Percentiles rank a stretch among this genome's conserved stretches.
phyloP scores from a whole-genome alignment of 2,113 vertebrate species.

The Rhabdornis inornatus region DNA sequence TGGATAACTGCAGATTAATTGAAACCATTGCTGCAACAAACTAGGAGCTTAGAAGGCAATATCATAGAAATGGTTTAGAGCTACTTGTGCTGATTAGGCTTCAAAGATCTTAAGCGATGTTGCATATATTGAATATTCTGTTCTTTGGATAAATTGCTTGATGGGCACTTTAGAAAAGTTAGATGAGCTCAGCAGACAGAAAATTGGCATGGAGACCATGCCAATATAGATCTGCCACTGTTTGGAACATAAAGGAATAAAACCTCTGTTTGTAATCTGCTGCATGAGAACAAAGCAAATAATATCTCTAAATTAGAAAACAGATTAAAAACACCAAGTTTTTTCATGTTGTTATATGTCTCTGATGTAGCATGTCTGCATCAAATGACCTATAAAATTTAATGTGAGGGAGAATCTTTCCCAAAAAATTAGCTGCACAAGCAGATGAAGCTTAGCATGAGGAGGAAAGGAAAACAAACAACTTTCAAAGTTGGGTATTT shows the following conservation, averaged over 20 bases:
- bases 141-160: constrained; percentile 13
- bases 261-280: neutral
- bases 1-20: constrained; percentile 29
- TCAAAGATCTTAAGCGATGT: neutral
- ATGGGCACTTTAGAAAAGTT: neutral
- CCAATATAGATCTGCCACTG: neutral
- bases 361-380: neutral
- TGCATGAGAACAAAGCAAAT: neutral
- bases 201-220: neutral
- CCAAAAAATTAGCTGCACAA: neutral
- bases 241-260: neutral
- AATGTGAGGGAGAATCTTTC: neutral
- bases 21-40: constrained; percentile 41
- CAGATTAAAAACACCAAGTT: neutral
- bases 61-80: neutral
- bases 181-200: neutral
- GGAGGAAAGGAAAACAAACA: neutral
- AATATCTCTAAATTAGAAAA: neutral
- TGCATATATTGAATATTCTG: neutral
- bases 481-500: neutral
- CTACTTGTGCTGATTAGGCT: neutral
- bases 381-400: constrained; percentile 9
- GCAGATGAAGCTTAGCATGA: neutral
- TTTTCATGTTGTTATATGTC: neutral
- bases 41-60: constrained; percentile 2